phyloP scores from a whole-genome alignment of 2,797 vertebrate species.

The Poeciliopsis gracilis region DNA sequence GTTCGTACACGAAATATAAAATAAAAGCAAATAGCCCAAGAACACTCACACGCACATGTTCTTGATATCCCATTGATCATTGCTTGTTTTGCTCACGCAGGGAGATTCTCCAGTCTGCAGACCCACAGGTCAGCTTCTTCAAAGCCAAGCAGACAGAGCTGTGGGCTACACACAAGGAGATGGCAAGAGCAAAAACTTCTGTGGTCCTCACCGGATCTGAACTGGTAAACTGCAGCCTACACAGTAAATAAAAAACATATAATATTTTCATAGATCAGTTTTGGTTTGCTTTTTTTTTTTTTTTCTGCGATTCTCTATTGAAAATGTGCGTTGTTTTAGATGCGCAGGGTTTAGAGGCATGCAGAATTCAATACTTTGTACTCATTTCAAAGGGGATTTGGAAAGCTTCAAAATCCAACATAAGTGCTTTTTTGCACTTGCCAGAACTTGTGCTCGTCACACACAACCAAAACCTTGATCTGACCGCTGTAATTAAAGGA shows the following conservation, averaged over 20 bases:
- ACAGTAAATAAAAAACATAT: slow-evolving; percentile 14
- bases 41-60: slow-evolving; percentile 23
- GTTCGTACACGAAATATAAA: slow-evolving; percentile 47
- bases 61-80: slow-evolving; percentile 47
- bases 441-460: not conserved
- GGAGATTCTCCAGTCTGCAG: slow-evolving; percentile 78
- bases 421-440: not conserved
- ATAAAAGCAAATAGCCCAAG: slow-evolving; percentile 39
- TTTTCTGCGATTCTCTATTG: not conserved
- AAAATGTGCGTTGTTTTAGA: not conserved
- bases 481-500: not conserved
- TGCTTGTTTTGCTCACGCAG: slow-evolving; percentile 65
- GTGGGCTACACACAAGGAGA: slow-evolving; percentile 72
- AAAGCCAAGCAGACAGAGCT: slow-evolving; percentile 65
- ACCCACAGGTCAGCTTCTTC: slow-evolving; percentile 63
- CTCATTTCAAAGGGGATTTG: not conserved
- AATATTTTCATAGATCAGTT: slow-evolving; percentile 13
- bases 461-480: not conserved
- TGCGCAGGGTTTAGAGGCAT: not conserved
- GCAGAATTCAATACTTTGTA: not conserved
- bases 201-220: slow-evolving; percentile 82
- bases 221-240: slow-evolving; percentile 72
- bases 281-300: not conserved
- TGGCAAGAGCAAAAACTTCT: slow-evolving; percentile 61
- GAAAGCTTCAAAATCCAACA: not conserved